Conservation (phyloP, 2,888 invertebrate genomes). For the Phortica magna region DNA sequence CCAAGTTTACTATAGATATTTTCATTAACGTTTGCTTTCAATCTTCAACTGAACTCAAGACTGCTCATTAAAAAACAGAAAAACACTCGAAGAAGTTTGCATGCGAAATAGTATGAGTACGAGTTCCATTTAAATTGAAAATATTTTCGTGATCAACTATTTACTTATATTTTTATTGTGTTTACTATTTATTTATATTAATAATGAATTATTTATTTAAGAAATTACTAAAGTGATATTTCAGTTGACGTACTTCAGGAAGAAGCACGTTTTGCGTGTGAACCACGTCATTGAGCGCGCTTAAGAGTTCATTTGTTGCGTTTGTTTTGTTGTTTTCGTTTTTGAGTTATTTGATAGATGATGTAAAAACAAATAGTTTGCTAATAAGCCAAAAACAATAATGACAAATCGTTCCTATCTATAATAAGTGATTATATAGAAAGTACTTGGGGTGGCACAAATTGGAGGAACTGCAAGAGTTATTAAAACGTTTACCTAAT, state of each 20-base stretch:
- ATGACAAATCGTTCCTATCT: no score
- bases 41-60: neutral
- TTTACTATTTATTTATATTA: neutral
- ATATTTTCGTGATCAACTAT: neutral
- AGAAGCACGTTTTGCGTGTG: neutral
- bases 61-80: neutral
- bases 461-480: no score
- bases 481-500: no score
- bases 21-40: neutral
- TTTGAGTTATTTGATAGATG: no score
- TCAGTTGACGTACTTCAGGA: slow-evolving; percentile 4
- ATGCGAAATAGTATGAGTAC: neutral
- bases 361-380: no score
- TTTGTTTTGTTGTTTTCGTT: no score
- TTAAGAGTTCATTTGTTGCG: no score
- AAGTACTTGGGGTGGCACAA: no score
- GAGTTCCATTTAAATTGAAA: neutral
- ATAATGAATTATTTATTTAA: slow-evolving; percentile 24
- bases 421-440: no score
- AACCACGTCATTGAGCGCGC: neutral
- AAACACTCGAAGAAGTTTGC: neutral
- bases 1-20: neutral
- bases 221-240: slow-evolving; percentile 15
- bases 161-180: neutral
- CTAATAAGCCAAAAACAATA: no score